phyloP scores from a whole-genome alignment of 2,888 invertebrate species.

The Cephus rjabovi region DNA sequence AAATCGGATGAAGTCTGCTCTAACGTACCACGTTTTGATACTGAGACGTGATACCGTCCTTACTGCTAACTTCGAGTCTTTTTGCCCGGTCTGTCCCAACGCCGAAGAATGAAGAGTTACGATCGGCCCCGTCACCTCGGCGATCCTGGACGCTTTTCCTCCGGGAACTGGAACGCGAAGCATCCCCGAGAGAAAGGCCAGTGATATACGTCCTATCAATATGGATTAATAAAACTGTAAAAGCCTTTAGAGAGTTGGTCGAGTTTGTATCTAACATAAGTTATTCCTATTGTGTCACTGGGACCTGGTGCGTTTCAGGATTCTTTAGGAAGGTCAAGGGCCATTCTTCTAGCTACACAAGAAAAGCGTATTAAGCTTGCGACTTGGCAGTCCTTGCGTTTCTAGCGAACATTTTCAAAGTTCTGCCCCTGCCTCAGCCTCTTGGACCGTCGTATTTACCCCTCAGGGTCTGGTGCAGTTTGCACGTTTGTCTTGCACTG shows the following conservation, averaged over 20 bases:
- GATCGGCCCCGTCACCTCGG: neutral
- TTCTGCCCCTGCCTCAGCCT: neutral
- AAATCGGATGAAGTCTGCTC: neutral
- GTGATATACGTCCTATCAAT: neutral
- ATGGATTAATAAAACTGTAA: neutral
- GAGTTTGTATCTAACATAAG: neutral
- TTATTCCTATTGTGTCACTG: neutral
- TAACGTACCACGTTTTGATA: neutral
- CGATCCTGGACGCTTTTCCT: neutral
- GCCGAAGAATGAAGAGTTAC: conserved; percentile 23
- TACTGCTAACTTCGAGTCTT: neutral
- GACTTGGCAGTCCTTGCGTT: neutral
- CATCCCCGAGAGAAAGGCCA: neutral
- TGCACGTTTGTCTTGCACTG: neutral
- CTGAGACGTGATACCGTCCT: neutral
- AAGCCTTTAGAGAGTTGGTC: neutral
- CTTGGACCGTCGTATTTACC: neutral
- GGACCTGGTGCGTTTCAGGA: neutral
- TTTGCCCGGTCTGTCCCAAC: neutral
- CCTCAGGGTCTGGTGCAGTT: neutral
- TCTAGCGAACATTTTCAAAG: neutral
- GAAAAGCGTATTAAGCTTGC: neutral
- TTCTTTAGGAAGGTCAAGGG: neutral
- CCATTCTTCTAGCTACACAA: neutral
- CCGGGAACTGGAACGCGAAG: neutral